Evolutionary conservation across 2,113 vertebrate species (phyloP), one percentile per base, ranked within the genome.

Genomic region (Syngnathoides biaculeatus): DNA sequence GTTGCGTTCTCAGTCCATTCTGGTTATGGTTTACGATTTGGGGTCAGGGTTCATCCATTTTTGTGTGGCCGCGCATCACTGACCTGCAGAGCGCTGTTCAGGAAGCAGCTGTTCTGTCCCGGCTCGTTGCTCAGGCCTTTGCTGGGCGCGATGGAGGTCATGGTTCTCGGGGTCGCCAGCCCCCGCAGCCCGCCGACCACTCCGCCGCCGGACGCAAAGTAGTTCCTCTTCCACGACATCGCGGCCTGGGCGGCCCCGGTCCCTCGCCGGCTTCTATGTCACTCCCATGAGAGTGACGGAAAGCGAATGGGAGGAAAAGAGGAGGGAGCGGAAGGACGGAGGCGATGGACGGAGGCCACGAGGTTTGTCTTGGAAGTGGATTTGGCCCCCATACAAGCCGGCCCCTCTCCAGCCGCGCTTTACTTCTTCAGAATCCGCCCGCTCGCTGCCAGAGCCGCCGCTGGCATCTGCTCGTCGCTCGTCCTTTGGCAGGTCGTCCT

Each of bases 111-210:
- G 88, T 98, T 98, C 79, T 98, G 96, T 72, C 96, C 96, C 0
- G 96, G 96, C 84, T 98, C 95, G 69, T 98, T 98, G 91, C 93
- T 97, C 86, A 98, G 93, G 67, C 96, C 96, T 91, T 98, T 98
- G 89, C 95, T 97, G 64, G 96, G 94, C 73, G 96, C 96, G 69
- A 98, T 97, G 65, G 96, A 98, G 69, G 92, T 95, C 84, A 95
- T 95, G 79, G 90, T 98, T 69, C 96, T 90, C 74, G 95, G 96
- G 45, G 73, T 87, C 71, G 84, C 84, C 83, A 89, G 81, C 77
- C 88, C 88, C 82, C 85, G 89, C 71, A 84, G 77, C 72, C 84
- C 81, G 60, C 86, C 84, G 50, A 40, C 80, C 8, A 76, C 82
- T 80, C 85, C 85, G 8, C 86, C 74, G 55, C 90, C 89, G 14